A percentile compares a stretch with the other conserved stretches of the same genome.
Conservation (phyloP, 2,113 vertebrate genomes). For the Hippocampus abdominalis region DNA sequence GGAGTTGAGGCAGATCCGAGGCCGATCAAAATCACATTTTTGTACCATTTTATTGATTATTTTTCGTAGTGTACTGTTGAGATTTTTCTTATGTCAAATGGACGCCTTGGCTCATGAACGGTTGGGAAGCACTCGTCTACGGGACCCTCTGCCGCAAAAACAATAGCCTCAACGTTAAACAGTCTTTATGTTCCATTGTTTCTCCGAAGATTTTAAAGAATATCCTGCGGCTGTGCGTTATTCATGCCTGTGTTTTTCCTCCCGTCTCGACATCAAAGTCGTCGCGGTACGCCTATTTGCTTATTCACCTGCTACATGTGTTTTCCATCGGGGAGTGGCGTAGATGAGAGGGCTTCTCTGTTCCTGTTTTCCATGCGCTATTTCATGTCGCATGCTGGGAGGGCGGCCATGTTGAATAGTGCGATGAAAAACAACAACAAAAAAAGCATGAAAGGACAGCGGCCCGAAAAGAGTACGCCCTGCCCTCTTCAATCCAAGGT, state of each 20-base stretch:
- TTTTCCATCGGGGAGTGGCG: conserved; percentile 60
- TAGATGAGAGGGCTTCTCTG: conserved; percentile 41
- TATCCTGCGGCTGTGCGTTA: conserved; percentile 27
- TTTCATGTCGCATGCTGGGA: conserved; percentile 34
- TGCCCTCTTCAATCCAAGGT: conserved; percentile 50
- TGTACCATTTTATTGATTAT: too few relatives aligned
- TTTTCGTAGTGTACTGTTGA: too few relatives aligned
- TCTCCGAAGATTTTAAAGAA: conserved; percentile 14
- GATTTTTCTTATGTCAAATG: too few relatives aligned
- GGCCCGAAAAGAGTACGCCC: conserved; percentile 15
- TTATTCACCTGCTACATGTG: conserved; percentile 58
- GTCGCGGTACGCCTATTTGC: conserved; percentile 43
- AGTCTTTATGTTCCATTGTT: conserved; percentile 5
- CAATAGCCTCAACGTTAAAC: not conserved
- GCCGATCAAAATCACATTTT: too few relatives aligned
- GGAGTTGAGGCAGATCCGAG: not conserved
- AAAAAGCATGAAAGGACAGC: conserved; percentile 33
- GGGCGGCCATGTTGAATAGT: conserved; percentile 32
- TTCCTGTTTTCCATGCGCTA: conserved; percentile 45
- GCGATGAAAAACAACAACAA: not conserved
- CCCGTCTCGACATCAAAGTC: conserved; percentile 53
- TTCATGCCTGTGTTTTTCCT: conserved; percentile 33
- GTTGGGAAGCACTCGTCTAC: not conserved
- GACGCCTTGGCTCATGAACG: too few relatives aligned
- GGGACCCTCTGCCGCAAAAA: not conserved